Evolutionary conservation across 1,140 invertebrate species (phyloP).

Genomic region (Drosophila fuyamai): DNA sequence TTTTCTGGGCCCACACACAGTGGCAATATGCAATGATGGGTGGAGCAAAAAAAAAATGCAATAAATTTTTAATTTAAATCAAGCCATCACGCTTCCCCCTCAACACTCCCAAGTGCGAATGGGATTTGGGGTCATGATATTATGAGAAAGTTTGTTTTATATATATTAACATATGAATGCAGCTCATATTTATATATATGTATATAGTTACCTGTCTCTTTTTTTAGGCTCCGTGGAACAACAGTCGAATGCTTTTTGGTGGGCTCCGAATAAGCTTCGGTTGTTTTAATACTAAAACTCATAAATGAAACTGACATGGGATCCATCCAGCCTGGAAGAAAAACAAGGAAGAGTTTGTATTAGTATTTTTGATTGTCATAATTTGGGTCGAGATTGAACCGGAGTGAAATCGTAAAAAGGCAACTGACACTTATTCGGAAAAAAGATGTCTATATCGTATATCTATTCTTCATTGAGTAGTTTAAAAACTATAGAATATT

Average conservation of each 20-base stretch:
- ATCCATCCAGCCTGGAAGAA: constrained; percentile 29
- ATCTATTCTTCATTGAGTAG: too few relatives aligned
- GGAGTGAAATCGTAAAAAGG: neutral
- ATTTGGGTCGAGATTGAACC: neutral
- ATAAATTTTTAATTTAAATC: constrained; percentile 83
- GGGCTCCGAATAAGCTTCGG: constrained; percentile 23
- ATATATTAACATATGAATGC: constrained; percentile 71
- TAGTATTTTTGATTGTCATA: neutral
- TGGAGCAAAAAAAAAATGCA: constrained; percentile 75
- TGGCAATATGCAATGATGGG: constrained; percentile 52
- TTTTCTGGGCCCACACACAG: constrained; percentile 18
- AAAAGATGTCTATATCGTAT: too few relatives aligned
- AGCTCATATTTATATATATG: constrained; percentile 20
- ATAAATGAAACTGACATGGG: constrained; percentile 22
- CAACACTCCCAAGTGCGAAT: constrained; percentile 3
- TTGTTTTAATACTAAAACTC: constrained; percentile 29
- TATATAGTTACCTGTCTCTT: constrained; percentile 31
- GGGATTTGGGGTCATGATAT: constrained; percentile 23
- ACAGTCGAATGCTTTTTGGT: constrained; percentile 26
- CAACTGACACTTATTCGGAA: too few relatives aligned
- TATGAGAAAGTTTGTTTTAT: constrained; percentile 1
- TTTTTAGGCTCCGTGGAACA: constrained; percentile 17
- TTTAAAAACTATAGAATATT: too few relatives aligned
- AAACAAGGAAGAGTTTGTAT: neutral
- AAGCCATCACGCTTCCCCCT: constrained; percentile 51